Conservation (phyloP, 2,797 vertebrate genomes). For the Hippocampus kuda region DNA sequence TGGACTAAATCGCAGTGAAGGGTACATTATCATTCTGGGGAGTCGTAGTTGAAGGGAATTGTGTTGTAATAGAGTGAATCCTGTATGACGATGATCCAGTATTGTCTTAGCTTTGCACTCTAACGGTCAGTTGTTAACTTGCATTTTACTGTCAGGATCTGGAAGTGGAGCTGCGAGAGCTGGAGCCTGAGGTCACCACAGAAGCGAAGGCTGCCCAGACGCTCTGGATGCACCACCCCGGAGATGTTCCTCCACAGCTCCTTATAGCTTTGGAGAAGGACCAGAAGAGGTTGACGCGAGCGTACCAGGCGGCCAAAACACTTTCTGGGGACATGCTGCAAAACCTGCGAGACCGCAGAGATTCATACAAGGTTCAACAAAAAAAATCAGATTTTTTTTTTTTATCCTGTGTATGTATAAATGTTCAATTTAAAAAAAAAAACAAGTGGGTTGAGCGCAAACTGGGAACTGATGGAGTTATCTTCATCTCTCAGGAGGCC, state of each 20-base stretch:
- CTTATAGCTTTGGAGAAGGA: conserved; percentile 87
- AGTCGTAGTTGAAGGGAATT: not conserved
- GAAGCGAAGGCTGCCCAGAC: conserved; percentile 70
- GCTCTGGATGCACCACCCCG: conserved; percentile 65
- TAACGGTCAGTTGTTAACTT: not conserved
- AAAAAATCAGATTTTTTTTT: not conserved
- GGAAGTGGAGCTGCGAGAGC: conserved; percentile 73
- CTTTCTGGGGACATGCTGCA: conserved; percentile 66
- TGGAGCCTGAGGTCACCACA: conserved; percentile 71
- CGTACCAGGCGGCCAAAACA: conserved; percentile 68
- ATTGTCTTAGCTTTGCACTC: not conserved
- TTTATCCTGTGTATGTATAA: not conserved
- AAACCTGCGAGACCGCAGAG: conserved; percentile 63
- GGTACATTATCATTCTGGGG: no score
- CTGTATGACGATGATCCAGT: not conserved
- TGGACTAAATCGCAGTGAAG: no score
- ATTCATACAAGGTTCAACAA: conserved; percentile 71
- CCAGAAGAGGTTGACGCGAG: conserved; percentile 77
- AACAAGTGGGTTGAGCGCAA: not conserved
- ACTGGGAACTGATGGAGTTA: not conserved
- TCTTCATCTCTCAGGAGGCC: conserved; percentile 50
- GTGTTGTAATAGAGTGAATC: not conserved
- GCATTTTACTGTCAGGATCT: conserved; percentile 59
- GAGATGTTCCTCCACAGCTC: conserved; percentile 82
- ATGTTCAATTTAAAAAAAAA: not conserved